Conservation (phyloP, 1,140 invertebrate species). For the Pygmarrhopalites habei region DNA sequence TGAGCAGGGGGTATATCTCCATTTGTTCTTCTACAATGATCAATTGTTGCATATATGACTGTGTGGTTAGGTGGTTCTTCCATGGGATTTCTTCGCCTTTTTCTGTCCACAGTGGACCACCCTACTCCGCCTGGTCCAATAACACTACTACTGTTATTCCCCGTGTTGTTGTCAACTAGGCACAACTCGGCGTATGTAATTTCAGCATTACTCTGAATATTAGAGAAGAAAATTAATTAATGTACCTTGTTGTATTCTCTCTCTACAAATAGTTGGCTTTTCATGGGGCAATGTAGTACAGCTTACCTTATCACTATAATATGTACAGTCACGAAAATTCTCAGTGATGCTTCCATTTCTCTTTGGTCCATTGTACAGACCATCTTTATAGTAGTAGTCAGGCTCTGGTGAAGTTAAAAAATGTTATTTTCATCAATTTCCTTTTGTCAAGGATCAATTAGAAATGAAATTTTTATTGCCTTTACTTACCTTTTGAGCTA, state of each 20-base stretch:
- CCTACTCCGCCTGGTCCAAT: conserved; percentile 15
- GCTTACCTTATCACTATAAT: conserved; percentile 39
- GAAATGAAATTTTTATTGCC: conserved; percentile 33
- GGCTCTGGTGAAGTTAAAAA: too few relatives aligned
- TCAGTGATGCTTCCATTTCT: conserved; percentile 38
- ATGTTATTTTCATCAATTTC: background rate
- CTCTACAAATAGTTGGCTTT: too few relatives aligned
- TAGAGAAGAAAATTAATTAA: conserved; percentile 5
- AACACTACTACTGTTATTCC: conserved; percentile 16
- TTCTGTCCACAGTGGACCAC: conserved; percentile 33
- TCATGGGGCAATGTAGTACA: too few relatives aligned
- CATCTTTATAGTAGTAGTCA: conserved; percentile 35
- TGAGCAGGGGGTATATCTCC: conserved; percentile 31
- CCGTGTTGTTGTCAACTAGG: conserved; percentile 44
- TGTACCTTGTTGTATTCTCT: too few relatives aligned
- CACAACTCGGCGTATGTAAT: conserved; percentile 65
- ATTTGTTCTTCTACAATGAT: conserved; percentile 36
- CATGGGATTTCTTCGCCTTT: conserved; percentile 32
- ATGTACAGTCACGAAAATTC: conserved; percentile 37
- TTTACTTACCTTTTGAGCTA: conserved; percentile 79
- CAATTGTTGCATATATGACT: conserved; percentile 38
- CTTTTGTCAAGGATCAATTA: background rate
- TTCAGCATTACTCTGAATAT: conserved; percentile 48
- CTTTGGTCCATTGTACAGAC: conserved; percentile 37
- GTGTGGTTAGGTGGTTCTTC: conserved; percentile 27